These are phyloP conservation scores for Acheta domesticus DNA, from an alignment of 2,888 invertebrate species.

Conservation along the genomic window DNA sequence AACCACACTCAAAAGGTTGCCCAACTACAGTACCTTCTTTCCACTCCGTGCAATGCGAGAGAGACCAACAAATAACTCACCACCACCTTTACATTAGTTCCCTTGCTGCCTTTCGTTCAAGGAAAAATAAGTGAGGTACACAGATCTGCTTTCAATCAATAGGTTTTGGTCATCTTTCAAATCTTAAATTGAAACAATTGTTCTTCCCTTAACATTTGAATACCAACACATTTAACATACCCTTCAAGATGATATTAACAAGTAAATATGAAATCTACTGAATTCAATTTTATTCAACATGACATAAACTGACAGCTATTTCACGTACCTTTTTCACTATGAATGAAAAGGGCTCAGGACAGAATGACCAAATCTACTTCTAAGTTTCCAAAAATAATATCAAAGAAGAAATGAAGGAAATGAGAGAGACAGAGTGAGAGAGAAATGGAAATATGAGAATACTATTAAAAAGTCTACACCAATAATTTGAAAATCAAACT, in stretches of 20 bases:
- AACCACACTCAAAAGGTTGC: conserved; percentile 31
- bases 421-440: conserved; percentile 20
- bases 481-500: conserved; percentile 12
- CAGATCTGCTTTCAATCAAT: conserved; percentile 6
- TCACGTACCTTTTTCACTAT: conserved; percentile 24
- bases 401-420: conserved; percentile 19
- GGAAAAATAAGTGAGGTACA: conserved; percentile 18
- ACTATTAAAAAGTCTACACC: conserved; percentile 4
- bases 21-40: conserved; percentile 34
- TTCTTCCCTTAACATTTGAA: conserved; percentile 56
- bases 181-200: background rate
- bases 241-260: background rate
- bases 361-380: conserved; percentile 18
- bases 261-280: conserved; percentile 18
- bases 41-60: conserved; percentile 32
- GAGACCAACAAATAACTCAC: conserved; percentile 23
- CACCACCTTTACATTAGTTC: conserved; percentile 1
- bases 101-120: conserved; percentile 6
- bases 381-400: conserved; percentile 21
- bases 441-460: conserved; percentile 25
- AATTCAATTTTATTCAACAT: conserved; percentile 23
- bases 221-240: conserved; percentile 57
- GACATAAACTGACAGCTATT: conserved; percentile 12
- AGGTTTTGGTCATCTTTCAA: background rate
- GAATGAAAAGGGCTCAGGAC: background rate